phyloP scores from a whole-genome alignment of 2,888 invertebrate genomes.

The Calephelis perditalis region DNA sequence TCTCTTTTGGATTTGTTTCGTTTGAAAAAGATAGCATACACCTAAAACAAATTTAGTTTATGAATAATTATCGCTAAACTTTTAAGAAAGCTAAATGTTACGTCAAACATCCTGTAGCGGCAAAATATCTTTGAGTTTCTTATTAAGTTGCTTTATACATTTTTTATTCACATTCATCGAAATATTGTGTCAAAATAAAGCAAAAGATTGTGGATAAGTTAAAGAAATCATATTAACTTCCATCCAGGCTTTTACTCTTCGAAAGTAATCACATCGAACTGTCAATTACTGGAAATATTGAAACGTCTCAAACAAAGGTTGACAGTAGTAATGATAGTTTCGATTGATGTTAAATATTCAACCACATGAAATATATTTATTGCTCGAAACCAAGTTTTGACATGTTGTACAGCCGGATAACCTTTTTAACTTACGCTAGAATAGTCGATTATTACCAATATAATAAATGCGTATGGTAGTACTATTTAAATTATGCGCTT shows the following conservation, averaged over 20 bases:
- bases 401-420: not conserved
- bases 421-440: too few species aligned
- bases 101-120: too few species aligned
- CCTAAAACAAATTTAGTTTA: too few species aligned
- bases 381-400: not conserved
- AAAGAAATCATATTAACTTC: too few species aligned
- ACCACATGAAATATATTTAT: not conserved
- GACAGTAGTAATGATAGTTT: slow-evolving; percentile 3
- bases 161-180: not conserved
- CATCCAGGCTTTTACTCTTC: not conserved
- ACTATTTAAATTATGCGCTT: too few species aligned
- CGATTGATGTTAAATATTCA: slow-evolving; percentile 7
- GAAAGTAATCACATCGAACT: not conserved
- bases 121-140: too few species aligned
- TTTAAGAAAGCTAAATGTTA: too few species aligned
- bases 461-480: too few species aligned
- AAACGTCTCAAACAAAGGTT: slow-evolving; percentile 5
- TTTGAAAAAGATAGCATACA: too few species aligned
- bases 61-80: too few species aligned
- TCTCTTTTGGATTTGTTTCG: too few species aligned
- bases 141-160: not conserved
- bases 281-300: slow-evolving; percentile 9
- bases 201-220: not conserved
- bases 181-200: not conserved
- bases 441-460: too few species aligned